Base-by-base conservation (phyloP, 2,888 invertebrate species). In the Diaphora mendica region DNA sequence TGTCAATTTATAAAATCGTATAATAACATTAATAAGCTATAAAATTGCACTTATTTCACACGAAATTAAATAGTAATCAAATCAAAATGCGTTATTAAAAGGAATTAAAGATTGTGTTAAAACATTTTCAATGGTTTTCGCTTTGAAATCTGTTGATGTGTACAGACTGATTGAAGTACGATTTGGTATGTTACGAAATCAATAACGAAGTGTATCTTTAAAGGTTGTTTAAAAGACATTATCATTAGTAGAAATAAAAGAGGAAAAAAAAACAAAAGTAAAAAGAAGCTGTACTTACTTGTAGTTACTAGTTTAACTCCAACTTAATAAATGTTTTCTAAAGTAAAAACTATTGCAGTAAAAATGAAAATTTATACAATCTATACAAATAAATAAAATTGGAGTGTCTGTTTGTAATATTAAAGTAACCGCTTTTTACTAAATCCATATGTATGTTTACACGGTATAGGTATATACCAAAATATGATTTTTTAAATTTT, bases 1-100 rank as follows among this genome's bases (percentile, higher is more conserved):
- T 88, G 85, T 80, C 86, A 88, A 74, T 71, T 70, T 76, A 73
- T 72, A 77, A 67, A 75, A 44, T 76, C 67, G 73, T 73, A 73
- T 59, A 51, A 68, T n/a, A n/a, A n/a, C n/a, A n/a, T n/a, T n/a
- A n/a, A n/a, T 70, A 62, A 73, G 68, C 79, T 82, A 64, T 59
- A 73, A 69, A 33, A 64, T 55, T 55, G 48, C 44, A 64, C 35
- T 74, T 71, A 68, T 74, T 77, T 66, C 48, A 68, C 68, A 76
- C 33, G 75, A 73, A 75, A 74, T 64, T 73, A 77, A 73, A 70
- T 62, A 55, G 17, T 30, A 59, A 72, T 68, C 73, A 76, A 48
- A 77, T 77, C 74, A 76, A 77, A 55, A 79, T 79, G 75, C 80
- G 70, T 74, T 75, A 71, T 77, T 76, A 74, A 44, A 39, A 51